Evolutionary conservation across 2,888 invertebrate genomes (phyloP).

Genomic region (Cybosia mesomella): DNA sequence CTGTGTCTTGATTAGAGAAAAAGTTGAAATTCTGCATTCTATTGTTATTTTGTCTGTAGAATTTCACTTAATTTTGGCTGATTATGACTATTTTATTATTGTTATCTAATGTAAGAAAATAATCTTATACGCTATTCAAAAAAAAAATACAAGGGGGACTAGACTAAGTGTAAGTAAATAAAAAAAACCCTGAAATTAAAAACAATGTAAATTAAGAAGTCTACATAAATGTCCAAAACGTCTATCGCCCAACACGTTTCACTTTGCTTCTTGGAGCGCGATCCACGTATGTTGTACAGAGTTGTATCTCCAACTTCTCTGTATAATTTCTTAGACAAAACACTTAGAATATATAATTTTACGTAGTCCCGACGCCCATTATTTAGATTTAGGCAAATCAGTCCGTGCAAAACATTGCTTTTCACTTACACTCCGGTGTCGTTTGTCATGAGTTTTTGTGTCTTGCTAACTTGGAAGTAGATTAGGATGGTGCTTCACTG

Average conservation of each 20-base stretch:
- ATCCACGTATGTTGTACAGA: slow-evolving; percentile 38
- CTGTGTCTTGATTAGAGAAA: too few species aligned
- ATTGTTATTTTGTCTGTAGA: too few species aligned
- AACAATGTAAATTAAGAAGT: not conserved
- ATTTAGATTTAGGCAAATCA: slow-evolving; percentile 86
- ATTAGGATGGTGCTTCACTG: slow-evolving; percentile 26
- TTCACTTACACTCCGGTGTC: slow-evolving; percentile 78
- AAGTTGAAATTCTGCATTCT: too few species aligned
- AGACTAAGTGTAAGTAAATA: too few species aligned
- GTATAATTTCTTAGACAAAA: slow-evolving; percentile 72
- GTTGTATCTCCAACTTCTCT: slow-evolving; percentile 53
- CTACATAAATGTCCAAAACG: not conserved
- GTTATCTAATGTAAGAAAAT: too few species aligned
- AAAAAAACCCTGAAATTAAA: not conserved
- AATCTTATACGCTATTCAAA: too few species aligned
- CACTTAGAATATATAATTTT: slow-evolving; percentile 73
- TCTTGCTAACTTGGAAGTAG: slow-evolving; percentile 50
- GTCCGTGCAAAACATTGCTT: slow-evolving; percentile 78
- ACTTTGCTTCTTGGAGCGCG: slow-evolving; percentile 19
- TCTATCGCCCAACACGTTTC: not conserved
- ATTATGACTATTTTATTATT: too few species aligned
- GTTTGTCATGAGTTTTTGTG: slow-evolving; percentile 79
- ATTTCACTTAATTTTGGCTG: too few species aligned
- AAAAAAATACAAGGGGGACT: too few species aligned
- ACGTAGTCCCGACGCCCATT: slow-evolving; percentile 69